Base-by-base conservation (phyloP, 2,888 invertebrate genomes). In the Dione vanillae region DNA sequence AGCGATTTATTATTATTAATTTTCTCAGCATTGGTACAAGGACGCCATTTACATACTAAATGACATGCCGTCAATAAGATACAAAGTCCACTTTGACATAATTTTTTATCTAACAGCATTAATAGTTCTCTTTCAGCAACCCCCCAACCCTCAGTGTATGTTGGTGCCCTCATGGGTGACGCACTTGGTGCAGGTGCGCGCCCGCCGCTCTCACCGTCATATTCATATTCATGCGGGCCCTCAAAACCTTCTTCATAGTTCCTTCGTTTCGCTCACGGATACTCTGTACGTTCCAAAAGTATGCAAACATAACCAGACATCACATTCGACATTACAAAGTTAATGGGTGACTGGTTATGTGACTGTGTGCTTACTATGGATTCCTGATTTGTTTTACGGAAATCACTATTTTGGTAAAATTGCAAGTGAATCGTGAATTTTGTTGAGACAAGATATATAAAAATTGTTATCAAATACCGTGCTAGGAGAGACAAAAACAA, bases 261-360 rank as follows among this genome's bases (percentile, higher is more conserved):
- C 89, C 86, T 89, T 90, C 77, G 80, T 82, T 88, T 91, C 92
- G 82, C 87, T 91, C 88, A 92, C 86, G n/a, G n/a, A 91, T 85
- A 87, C 85, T 92, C 92, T 88, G 92, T 90, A 91, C 91, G n/a
- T 92, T 88, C 92, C 91, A 91, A 91, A 92, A 90, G 88, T 89
- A 92, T 93, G 93, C 89, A 91, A 89, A 92, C 89, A 91, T 86
- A 86, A 90, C 85, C 85, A 76, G 75, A 90, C 89, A 82, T 85
- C 82, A 84, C 81, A 67, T n/a, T 78, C 77, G 67, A 78, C 70
- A 70, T 69, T 73, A 56, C 56, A 72, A 73, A 66, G n/a, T 66
- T 56, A 20, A 61, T 69, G 66, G 65, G 64, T 64, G 62, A 64
- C 56, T 64, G 49, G 66, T 72, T 67, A 74, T 16, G 66, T 67